Evolutionary conservation across 2,113 vertebrate genomes (phyloP), one percentile per base, ranked within the genome.

Genomic region (Bolborhynchus lineola): DNA sequence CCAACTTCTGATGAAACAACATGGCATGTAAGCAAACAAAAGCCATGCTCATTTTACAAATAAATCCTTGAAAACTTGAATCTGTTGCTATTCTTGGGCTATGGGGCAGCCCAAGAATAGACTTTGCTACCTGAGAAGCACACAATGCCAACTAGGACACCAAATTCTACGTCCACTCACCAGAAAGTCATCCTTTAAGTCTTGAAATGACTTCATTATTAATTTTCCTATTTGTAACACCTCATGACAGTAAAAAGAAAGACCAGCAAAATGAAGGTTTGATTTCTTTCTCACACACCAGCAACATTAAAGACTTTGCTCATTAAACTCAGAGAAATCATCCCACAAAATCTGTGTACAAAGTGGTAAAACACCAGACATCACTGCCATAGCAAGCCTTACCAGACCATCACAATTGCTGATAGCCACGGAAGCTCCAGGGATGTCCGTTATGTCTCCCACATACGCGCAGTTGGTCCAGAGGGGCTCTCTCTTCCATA

Each of bases 321-420:
- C 35, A 37, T 4, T 33, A 18, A 35, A 29, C 11, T 31, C 15
- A 1, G 10, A 53, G 46, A 19, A 60, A 41, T 18, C 7, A 71
- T 5, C 60, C 31, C 14, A 6, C 29, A 11, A 42, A 33, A 85
- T 29, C 33, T 4, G 20, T 0, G 25, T 12, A 10, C 8, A 7
- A 9, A 78, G 59, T 0, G 77, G 50, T 18, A 7, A 77, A 39
- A 60, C 16, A 31, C 4, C 5, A 77, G 39, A 53, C 5, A 6
- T 19, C 12, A 74, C 47, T 2, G 24, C n/a, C 37, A 31, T 1
- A 93, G 87, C 1, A 52, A 96, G 86, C 98, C 99, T 99, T 98
- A 99, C 99, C 99, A 99, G 98, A 76, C 99, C 99, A 46, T 99
- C 99, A 46, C 99, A 99, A 98, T 99, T 99, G 99, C 99, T 99